Evolutionary conservation across 2,888 invertebrate genomes (phyloP), one percentile per base, ranked within the genome.

Genomic region (Pristionchus exspectatus): DNA sequence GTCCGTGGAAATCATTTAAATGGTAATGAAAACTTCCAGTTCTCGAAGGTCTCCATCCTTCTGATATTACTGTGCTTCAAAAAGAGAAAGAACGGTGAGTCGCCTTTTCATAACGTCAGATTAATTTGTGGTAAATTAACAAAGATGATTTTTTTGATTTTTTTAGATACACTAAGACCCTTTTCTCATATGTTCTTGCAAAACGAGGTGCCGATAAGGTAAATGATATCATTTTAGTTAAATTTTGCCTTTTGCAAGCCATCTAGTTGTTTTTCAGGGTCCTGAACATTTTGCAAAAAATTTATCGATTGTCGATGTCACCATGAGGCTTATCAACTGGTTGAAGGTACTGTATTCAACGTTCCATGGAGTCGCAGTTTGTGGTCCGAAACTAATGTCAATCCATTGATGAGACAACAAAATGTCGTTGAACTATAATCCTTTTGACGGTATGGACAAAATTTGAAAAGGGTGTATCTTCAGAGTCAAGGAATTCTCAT

Each of bases 191-290:
- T 30, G 69, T 69, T 10, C 69, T 69, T 14, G 69, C 69, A 30
- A 27, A 21, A 30, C 69, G 30, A 10, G 30, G 27, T 1, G 30
- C 12, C 12, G 69, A 27, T 7, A 24, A 69, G 69, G 30, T 69
- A 18, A 69, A 30, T 30, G n/a, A 24, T n/a, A 21, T 66, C n/a
- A 3, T 27, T 9, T 24, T 27, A 66, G 4, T 66, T 2, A 7
- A 21, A 27, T 3, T 2, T 10, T 69, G 69, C n/a, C n/a, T n/a
- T n/a, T n/a, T n/a, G n/a, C n/a, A n/a, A n/a, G n/a, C n/a, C n/a
- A n/a, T n/a, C n/a, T n/a, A n/a, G n/a, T n/a, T n/a, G n/a, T n/a
- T 30, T 24, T 69, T 30, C 69, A 69, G 69, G 69, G 69, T 69
- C 69, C 69, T 1, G 69, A 27, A 16, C 14, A 7, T 30, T 69